phyloP scores from a whole-genome alignment of 2,888 invertebrate genomes.

The Leptinotarsa rubiginosa region DNA sequence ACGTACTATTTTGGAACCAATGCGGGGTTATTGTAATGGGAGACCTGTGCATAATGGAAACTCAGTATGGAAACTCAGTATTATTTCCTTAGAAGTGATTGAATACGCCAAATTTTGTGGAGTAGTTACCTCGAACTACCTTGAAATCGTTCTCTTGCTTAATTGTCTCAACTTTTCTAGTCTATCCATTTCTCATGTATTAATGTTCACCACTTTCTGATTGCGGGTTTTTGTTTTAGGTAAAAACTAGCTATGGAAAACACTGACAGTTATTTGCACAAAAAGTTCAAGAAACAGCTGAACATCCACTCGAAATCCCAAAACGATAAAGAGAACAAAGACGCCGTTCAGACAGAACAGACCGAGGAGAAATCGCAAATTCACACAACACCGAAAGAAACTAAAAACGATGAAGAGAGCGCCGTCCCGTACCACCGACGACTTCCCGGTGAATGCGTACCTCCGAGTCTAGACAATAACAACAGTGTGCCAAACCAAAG shows the following conservation, averaged over 20 bases:
- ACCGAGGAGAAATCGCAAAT: conserved; percentile 55
- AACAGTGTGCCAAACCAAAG: conserved; percentile 62
- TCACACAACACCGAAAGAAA: conserved; percentile 46
- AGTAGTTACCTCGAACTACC: too few species aligned
- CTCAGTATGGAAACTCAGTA: too few species aligned
- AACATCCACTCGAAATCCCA: conserved; percentile 69
- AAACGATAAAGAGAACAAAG: conserved; percentile 57
- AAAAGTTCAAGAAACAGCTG: conserved; percentile 89
- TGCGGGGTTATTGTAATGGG: too few species aligned
- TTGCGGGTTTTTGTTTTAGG: conserved; percentile 35
- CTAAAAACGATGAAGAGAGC: conserved; percentile 7
- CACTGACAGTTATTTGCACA: conserved; percentile 82
- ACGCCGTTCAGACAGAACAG: conserved; percentile 55
- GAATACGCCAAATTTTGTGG: too few species aligned
- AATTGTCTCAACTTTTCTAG: too few species aligned
- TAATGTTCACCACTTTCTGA: neutral
- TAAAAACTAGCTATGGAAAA: conserved; percentile 61
- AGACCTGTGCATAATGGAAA: too few species aligned
- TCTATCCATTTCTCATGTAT: too few species aligned
- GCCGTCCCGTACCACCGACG: neutral
- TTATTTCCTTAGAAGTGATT: too few species aligned
- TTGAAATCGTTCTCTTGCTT: too few species aligned
- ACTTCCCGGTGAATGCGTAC: conserved; percentile 22
- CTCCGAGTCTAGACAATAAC: conserved; percentile 54
- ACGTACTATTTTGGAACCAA: too few species aligned